Base-by-base conservation (phyloP, 2,113 vertebrate genomes). In the Balaeniceps rex region DNA sequence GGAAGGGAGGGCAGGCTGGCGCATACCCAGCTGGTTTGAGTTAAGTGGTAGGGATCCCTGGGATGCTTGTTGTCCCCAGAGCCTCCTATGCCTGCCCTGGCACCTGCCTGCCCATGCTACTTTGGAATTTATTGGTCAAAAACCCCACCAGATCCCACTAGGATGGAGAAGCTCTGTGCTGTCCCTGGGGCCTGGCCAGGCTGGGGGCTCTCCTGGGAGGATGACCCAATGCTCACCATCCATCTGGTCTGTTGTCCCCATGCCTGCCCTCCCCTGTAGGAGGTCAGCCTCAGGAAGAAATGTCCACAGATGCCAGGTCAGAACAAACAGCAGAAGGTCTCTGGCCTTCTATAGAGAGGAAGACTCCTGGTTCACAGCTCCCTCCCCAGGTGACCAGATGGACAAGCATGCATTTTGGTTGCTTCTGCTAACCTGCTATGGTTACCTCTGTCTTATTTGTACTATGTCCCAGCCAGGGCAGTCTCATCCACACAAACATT, bases 11-110 rank as follows among this genome's bases (percentile, higher is more conserved):
- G n/a, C 29, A 65, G 33, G 52, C 29, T n/a, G 80, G 36, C 49
- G 95, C 77, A 66, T 57, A 65, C 78, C 26, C 65, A 87, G 68
- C 89, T 97, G 93, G 55, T 97, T 90, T 95, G 96, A 94, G 93
- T 95, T 96, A 96, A 91, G 55, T 17, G 31, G 55, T 49, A 44
- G 78, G 71, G 71, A 77, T 84, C 65, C 65, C 68, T 51, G 90
- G 55, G 92, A 96, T 40, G 13, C 51, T 85, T 44, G 23, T 57
- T 83, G 95, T 95, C 93, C 72, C 93, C 94, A 97, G 95, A 49
- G 28, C 60, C 88, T 94, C 87, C 93, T 34, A 44, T 79, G n/a
- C 93, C 90, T 80, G 66, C 94, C 70, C 86, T 40, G 51, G 95
- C 31, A 90, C 94, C 95, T 95, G 82, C n/a, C 57, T 83, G 87